A percentile compares a stretch with the other conserved stretches of the same genome.
Conservation (phyloP, 2,888 invertebrate genomes). For the Drosophila bunnanda region DNA sequence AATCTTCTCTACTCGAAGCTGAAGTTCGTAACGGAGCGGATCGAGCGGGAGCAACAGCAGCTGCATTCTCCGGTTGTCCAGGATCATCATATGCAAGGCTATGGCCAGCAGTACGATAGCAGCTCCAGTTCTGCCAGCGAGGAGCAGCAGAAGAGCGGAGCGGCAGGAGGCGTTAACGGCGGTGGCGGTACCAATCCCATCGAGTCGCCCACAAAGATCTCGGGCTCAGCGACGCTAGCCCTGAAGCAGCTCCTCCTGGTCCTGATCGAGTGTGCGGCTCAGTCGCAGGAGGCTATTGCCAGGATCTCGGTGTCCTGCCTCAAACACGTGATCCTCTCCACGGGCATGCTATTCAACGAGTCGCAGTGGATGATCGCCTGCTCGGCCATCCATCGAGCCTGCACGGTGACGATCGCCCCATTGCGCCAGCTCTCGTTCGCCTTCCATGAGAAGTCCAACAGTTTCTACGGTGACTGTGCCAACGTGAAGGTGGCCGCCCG, state of each 20-base stretch:
- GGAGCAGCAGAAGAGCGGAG: conserved; percentile 31
- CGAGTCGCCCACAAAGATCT: conserved; percentile 85
- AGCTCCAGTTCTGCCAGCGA: conserved; percentile 51
- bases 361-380: conserved; percentile 95
- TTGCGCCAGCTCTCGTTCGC: conserved; percentile 94
- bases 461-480: conserved; percentile 96
- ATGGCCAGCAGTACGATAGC: conserved; percentile 60
- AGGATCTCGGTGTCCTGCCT: conserved; percentile 96
- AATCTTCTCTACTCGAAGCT: conserved; percentile 83
- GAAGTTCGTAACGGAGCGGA: conserved; percentile 82
- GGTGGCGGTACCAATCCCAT: conserved; percentile 65
- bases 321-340: conserved; percentile 92
- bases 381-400: conserved; percentile 92
- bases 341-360: conserved; percentile 91
- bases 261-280: conserved; percentile 95
- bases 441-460: conserved; percentile 95
- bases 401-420: conserved; percentile 94
- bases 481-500: conserved; percentile 97
- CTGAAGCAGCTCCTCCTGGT: conserved; percentile 93
- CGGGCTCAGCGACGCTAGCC: conserved; percentile 90
- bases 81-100: conserved; percentile 7
- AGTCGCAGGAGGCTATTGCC: conserved; percentile 95
- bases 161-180: not conserved
- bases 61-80: conserved; percentile 9
- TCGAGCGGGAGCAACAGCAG: conserved; percentile 46